Evolutionary conservation across 64 coral and sea anemone species (phyloP), one percentile per base, ranked within the genome.

Genomic region (Orbicella faveolata): DNA sequence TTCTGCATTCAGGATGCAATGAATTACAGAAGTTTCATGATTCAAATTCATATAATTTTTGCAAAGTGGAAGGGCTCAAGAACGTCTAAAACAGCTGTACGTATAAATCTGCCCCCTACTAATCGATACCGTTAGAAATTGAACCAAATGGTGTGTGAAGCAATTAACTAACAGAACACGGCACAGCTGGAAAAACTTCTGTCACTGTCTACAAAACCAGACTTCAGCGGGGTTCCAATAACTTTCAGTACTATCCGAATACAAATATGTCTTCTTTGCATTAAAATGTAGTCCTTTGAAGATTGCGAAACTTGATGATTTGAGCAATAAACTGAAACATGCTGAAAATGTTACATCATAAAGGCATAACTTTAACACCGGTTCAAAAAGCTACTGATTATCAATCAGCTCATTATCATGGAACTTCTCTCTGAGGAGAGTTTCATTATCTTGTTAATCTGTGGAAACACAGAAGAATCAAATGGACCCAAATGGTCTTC

Each of bases 171-270:
- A 59, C 55, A 59, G 55, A 59, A 59, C 55, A 59, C 55, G n/a
- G 25, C 21, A 70, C 67, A 70, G 67, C 67, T 70, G 67, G 67
- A 70, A 23, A 70, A 70, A 70, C 67, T 25, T 70, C 67, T 70
- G 67, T 25, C 67, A 70, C 21, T 70, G 67, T 70, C 67, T 70
- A 26, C n/a, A 70, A 70, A 8, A 70, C 25, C 67, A 70, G 67
- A 70, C 67, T 70, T 70, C 67, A n/a, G 67, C 67, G n/a, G 67
- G 67, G 21, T 25, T 70, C 67, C 67, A 70, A 70, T 23, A 70
- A 70, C n/a, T 7, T 25, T 70, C 67, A 26, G 67, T 70, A 23
- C 21, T 9, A 26, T n/a, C 55, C 55, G 25, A 70, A 11, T 6
- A 70, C n/a, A 70, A 26, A 70, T 25, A 70, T 9, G 10, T 33